phyloP scores from a whole-genome alignment of 2,797 vertebrate genomes.

The Remorina albescens region DNA sequence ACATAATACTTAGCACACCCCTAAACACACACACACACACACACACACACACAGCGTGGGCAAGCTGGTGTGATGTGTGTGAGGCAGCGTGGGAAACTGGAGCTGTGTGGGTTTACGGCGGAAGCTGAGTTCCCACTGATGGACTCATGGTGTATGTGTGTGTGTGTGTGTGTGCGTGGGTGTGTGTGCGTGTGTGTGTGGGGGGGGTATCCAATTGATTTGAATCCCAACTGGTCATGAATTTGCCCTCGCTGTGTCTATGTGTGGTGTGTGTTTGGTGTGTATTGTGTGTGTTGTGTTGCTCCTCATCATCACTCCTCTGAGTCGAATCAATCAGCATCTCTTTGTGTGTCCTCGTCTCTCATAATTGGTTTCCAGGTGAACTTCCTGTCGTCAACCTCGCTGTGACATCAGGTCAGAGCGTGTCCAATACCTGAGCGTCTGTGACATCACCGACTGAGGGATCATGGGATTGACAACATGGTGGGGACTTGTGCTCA shows the following conservation, averaged over 20 bases:
- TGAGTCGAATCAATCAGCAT: neutral
- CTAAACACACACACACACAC: too few relatives aligned
- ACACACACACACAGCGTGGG: slow-evolving; percentile 22
- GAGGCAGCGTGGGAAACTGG: slow-evolving; percentile 73
- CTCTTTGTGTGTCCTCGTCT: neutral
- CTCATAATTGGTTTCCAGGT: slow-evolving; percentile 12
- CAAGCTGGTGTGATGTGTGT: slow-evolving; percentile 29
- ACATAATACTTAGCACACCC: too few relatives aligned
- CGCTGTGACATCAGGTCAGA: slow-evolving; percentile 8
- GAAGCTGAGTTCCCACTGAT: slow-evolving; percentile 57
- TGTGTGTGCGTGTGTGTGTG: slow-evolving; percentile 26
- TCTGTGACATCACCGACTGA: too few relatives aligned
- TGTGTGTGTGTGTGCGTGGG: slow-evolving; percentile 34
- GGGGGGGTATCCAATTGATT: slow-evolving; percentile 47
- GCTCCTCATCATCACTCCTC: slow-evolving; percentile 5
- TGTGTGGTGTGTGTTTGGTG: slow-evolving; percentile 12
- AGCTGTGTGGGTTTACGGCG: slow-evolving; percentile 65
- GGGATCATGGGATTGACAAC: too few relatives aligned
- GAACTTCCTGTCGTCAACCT: neutral
- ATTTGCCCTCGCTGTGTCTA: slow-evolving; percentile 17
- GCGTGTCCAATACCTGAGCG: neutral
- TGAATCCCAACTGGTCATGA: slow-evolving; percentile 67
- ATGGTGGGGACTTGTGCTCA: too few relatives aligned
- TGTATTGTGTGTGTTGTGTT: too few relatives aligned
- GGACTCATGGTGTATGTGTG: slow-evolving; percentile 46